Evolutionary conservation across 2,113 vertebrate genomes (phyloP).

Genomic region (Pantherophis guttatus): DNA sequence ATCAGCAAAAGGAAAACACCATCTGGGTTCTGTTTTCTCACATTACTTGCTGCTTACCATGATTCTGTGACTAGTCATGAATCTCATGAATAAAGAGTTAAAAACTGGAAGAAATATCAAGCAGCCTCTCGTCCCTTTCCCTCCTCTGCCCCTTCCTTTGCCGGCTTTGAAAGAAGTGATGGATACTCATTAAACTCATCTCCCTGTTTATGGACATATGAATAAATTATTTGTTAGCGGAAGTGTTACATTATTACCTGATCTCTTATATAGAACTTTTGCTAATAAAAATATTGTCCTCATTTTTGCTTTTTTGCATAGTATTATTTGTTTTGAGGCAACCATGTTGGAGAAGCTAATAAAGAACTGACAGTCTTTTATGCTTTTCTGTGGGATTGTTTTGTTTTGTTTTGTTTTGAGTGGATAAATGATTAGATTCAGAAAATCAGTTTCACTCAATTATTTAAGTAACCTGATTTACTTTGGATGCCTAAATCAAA

Average conservation of each 20-base stretch:
- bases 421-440: background rate
- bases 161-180: background rate
- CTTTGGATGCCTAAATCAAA: background rate
- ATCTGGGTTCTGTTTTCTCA: background rate
- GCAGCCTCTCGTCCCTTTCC: background rate
- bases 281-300: background rate
- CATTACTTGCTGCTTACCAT: background rate
- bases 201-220: conserved; percentile 9
- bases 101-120: background rate
- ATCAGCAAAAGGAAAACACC: background rate
- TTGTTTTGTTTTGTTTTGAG: background rate
- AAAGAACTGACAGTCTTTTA: background rate
- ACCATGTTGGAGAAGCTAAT: background rate
- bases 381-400: background rate
- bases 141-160: conserved; percentile 10
- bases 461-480: background rate
- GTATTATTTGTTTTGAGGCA: background rate
- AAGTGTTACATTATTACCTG: background rate
- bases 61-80: conserved; percentile 1
- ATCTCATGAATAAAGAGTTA: conserved; percentile 12
- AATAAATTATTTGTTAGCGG: background rate
- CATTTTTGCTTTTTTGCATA: background rate
- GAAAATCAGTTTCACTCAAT: background rate
- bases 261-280: background rate
- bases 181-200: conserved; percentile 16